These are phyloP conservation scores for Osmerus mordax DNA, from an alignment of 2,113 vertebrate genomes.

Conservation along the genomic window DNA sequence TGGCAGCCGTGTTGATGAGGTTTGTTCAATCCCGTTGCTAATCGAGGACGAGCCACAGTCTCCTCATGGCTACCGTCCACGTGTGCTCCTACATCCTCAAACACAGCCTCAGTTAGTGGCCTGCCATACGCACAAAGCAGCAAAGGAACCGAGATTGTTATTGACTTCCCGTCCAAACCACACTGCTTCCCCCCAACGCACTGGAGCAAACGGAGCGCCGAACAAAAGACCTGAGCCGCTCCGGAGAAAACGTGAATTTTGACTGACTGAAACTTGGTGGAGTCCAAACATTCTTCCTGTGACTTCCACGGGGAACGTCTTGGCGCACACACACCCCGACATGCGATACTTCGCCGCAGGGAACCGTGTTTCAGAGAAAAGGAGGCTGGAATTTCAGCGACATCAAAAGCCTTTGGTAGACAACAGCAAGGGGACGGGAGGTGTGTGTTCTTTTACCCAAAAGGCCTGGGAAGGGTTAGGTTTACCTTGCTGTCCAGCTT, in stretches of 20 bases:
- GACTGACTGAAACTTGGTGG: too few species aligned
- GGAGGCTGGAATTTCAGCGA: neutral
- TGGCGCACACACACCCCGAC: too few species aligned
- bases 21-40: slow-evolving; percentile 10
- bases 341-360: too few species aligned
- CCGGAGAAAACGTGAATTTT: too few species aligned
- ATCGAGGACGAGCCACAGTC: slow-evolving; percentile 22
- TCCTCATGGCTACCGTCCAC: slow-evolving; percentile 4
- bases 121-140: too few species aligned
- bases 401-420: slow-evolving; percentile 5
- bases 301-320: too few species aligned
- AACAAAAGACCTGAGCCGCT: too few species aligned
- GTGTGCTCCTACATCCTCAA: neutral
- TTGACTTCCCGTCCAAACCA: too few species aligned
- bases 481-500: slow-evolving; percentile 95
- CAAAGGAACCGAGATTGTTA: too few species aligned
- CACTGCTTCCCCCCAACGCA: too few species aligned
- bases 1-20: slow-evolving; percentile 21
- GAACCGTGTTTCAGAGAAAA: neutral
- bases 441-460: neutral
- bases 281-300: too few species aligned
- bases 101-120: neutral
- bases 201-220: too few species aligned
- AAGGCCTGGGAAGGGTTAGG: neutral
- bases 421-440: neutral